These are phyloP conservation scores for Oreortyx pictus DNA, from an alignment of 2,797 vertebrate species.

Conservation along the genomic window DNA sequence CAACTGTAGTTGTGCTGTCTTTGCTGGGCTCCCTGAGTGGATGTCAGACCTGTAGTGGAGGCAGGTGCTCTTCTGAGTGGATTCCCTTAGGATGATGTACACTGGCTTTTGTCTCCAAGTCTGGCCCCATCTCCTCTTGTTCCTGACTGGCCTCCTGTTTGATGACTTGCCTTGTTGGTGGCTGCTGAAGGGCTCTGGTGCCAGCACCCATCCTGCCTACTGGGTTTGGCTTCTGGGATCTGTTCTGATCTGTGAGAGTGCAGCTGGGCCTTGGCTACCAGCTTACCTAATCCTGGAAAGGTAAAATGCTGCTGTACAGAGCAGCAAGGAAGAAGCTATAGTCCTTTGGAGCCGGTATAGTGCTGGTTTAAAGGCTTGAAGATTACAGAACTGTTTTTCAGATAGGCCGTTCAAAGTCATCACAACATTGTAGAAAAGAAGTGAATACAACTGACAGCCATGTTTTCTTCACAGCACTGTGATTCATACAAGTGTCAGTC, in stretches of 20 bases:
- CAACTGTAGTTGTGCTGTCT: not conserved
- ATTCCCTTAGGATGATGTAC: not conserved
- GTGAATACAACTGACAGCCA: not conserved
- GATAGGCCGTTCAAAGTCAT: not conserved
- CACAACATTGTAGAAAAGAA: not conserved
- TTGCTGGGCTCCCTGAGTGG: not conserved
- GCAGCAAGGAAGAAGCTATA: not conserved
- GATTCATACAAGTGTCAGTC: not conserved
- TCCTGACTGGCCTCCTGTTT: not conserved
- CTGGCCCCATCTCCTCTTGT: not conserved
- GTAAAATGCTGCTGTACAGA: not conserved
- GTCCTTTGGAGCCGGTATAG: not conserved
- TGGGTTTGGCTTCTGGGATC: fast-evolving
- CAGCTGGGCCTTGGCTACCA: not conserved
- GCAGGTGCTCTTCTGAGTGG: not conserved
- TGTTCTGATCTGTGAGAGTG: fast-evolving
- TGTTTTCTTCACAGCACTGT: not conserved
- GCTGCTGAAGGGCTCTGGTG: not conserved
- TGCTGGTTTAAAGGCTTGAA: not conserved
- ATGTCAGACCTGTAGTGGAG: no score
- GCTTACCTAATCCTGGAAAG: not conserved
- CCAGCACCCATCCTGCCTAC: fast-evolving
- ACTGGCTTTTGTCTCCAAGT: not conserved
- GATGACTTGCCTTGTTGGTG: not conserved
- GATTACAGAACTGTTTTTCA: not conserved